Evolutionary conservation across 2,797 vertebrate species (phyloP), one percentile per base, ranked within the genome.

Genomic region (Hyperoplus immaculatus): DNA sequence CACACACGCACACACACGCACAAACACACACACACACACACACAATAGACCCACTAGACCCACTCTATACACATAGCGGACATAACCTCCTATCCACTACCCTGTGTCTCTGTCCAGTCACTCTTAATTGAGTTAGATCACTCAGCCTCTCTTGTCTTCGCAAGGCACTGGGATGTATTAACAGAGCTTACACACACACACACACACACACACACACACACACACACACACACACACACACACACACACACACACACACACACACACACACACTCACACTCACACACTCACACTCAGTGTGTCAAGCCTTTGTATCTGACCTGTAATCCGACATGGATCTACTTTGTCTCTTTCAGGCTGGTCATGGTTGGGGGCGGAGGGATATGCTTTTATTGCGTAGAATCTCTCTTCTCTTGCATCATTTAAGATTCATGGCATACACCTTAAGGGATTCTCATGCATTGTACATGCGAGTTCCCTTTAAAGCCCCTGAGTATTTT

Each of bases 301-400:
- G 2, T 29, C 29, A 29, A 29, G 29, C 29, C 29, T 29, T 29
- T 65, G 49, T 3, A 14, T n/a, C 16, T 65, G 60, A 68, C 54
- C 54, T 59, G 61, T 78, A 59, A 72, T 82, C 70, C 69, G 62
- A 79, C 46, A 69, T 55, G 69, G 59, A 77, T 81, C 61, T 46
- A 54, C 67, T 83, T 57, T 39, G 68, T 50, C 63, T 75, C 54
- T 64, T 60, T 54, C 18, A 56, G 57, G 8, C 16, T 66, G 1
- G 49, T 57, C 46, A 6, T 49, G 38, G 42, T 9, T 69, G 54
- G 42, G 49, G 1, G 39, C 12, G 11, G 4, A 1, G 46, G 11
- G 29, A 29, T 29, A 29, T 57, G 13, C 51, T 70, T 65, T 54
- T 69, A 18, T 67, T 72, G 59, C 69, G 39, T 58, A 42, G 63